Evolutionary conservation across 1,140 invertebrate genomes (phyloP).

Genomic region (Branchinecta lynchi): DNA sequence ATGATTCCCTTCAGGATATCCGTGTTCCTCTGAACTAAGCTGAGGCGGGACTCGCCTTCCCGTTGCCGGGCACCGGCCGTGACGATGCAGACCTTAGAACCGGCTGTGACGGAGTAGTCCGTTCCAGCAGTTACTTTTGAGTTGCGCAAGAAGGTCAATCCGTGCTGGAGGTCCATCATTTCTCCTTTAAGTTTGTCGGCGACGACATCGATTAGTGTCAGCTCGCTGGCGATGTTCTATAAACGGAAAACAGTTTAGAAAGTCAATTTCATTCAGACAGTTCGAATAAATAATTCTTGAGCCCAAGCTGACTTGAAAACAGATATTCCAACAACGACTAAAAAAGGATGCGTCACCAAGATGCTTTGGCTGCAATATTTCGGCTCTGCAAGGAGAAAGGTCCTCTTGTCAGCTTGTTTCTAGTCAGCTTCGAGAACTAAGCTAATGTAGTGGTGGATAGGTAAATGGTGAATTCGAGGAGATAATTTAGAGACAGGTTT

Average conservation of each 20-base stretch:
- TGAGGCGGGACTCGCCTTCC: constrained; percentile 64
- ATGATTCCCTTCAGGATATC: constrained; percentile 75
- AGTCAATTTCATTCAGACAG: no score
- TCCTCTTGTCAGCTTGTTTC: no score
- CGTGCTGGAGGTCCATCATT: constrained; percentile 75
- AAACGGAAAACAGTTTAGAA: constrained; percentile 20
- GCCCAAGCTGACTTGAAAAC: no score
- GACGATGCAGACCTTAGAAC: constrained; percentile 66
- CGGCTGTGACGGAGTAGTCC: constrained; percentile 58
- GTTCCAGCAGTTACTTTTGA: constrained; percentile 57
- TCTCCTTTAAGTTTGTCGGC: constrained; percentile 70
- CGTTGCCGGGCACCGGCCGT: constrained; percentile 75
- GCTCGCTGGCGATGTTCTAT: constrained; percentile 58
- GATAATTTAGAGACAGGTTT: no score
- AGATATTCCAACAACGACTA: no score
- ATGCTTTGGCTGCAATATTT: no score
- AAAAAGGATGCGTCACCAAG: no score
- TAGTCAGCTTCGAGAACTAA: no score
- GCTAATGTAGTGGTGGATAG: no score
- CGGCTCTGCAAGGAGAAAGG: no score
- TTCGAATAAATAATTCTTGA: no score
- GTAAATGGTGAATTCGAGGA: no score
- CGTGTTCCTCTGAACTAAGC: constrained; percentile 71
- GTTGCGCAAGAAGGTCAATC: constrained; percentile 62
- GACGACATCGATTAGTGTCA: constrained; percentile 58